Percentiles rank a stretch among this genome's conserved stretches.
phyloP scores from a whole-genome alignment of 2,888 invertebrate species.

The Polyommatus iphigenia region DNA sequence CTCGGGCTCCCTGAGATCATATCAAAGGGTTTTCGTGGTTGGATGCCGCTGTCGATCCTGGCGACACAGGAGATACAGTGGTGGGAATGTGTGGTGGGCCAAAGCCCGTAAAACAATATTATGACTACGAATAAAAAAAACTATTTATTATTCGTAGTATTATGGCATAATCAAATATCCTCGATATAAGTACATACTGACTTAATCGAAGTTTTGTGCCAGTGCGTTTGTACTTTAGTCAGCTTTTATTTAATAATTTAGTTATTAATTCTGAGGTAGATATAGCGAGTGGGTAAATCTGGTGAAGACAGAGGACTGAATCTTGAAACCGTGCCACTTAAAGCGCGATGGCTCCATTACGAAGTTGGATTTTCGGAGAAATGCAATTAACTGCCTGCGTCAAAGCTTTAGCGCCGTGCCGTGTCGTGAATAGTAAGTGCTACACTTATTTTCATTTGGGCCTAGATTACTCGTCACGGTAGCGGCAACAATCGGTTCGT shows the following conservation, averaged over 20 bases:
- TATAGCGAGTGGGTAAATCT: neutral
- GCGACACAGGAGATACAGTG: too few relatives aligned
- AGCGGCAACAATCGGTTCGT: neutral
- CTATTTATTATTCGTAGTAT: neutral
- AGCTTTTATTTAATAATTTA: too few relatives aligned
- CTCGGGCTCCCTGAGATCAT: too few relatives aligned
- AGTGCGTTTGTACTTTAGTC: neutral
- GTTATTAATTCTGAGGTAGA: neutral
- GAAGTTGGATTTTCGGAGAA: constrained; percentile 4
- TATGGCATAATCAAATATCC: neutral
- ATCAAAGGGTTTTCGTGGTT: too few relatives aligned
- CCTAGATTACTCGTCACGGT: neutral
- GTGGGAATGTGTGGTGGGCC: too few relatives aligned
- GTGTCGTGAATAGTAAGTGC: neutral
- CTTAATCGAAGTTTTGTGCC: neutral
- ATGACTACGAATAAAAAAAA: neutral
- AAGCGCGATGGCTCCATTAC: neutral
- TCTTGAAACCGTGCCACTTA: neutral
- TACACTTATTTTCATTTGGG: neutral
- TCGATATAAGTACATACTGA: neutral
- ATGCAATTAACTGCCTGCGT: neutral
- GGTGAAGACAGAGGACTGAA: neutral
- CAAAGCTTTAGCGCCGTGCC: neutral
- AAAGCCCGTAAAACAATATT: too few relatives aligned
- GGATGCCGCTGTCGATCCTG: too few relatives aligned